Base-by-base conservation (phyloP, 2,888 invertebrate species). In the Xestobium rufovillosum region DNA sequence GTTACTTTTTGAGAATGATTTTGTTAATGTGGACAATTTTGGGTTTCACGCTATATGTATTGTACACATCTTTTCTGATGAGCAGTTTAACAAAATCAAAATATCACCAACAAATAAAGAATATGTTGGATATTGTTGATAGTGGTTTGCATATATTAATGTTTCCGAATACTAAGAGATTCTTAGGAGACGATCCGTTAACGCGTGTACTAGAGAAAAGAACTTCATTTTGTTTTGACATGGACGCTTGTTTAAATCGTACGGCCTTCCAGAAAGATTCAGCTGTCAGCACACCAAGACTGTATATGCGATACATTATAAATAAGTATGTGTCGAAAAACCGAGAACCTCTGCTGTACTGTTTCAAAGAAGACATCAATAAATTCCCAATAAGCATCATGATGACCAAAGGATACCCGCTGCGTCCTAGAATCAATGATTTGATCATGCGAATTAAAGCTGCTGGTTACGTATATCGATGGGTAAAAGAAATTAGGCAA, bases 361-460 rank as follows among this genome's bases (percentile, higher is more conserved):
- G 49, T 32, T 50, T 57, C 31, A 39, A 49, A 17, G 38, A 51
- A 4, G 48, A 51, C 10, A 45, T 57, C 1, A 52, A 53, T 3
- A 48, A 52, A 2, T 59, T 51, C 43, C 56, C 57, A 2, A 39
- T 58, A 6, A 53, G 52, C 43, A 57, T 60, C 43, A 41, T 53
- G 6, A 41, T 54, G 36, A 44, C 44, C 4, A 56, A 56, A 47
- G 57, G 57, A 8, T 57, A 56, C 38, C 55, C 50, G 13, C 43
- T 57, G 10, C 43, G 43, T 19, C 33, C 41, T 4, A 33, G 40
- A 26, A 50, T 59, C 35, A 41, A 53, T 31, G 14, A 28, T 4
- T 34, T 57, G n/a, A 45, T 57, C 4, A 35, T 38, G 4, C 34
- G 49, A 19, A 44, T 52, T 3, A 51, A 46, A 16, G 44, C 49